phyloP scores from a whole-genome alignment of 1,140 invertebrate genomes.

The Drosophila busckii region DNA sequence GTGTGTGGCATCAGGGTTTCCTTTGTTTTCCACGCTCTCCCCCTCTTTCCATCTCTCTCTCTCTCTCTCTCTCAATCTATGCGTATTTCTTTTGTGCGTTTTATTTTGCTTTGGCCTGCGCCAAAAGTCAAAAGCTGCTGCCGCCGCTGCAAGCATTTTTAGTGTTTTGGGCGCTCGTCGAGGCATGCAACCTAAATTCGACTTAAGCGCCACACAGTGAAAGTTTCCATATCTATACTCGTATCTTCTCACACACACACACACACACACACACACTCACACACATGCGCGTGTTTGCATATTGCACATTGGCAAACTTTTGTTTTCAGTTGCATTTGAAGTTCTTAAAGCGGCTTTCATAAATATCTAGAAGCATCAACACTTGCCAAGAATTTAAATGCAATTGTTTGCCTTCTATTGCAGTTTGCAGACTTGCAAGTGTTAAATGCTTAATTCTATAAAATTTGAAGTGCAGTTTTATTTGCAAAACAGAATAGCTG shows the following conservation, averaged over 20 bases:
- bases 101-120: slow-evolving; percentile 10
- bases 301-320: slow-evolving; percentile 18
- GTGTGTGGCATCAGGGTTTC: slow-evolving; percentile 23
- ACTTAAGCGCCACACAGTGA: slow-evolving; percentile 25
- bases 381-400: no score
- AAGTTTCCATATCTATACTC: slow-evolving; percentile 20
- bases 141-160: slow-evolving; percentile 22
- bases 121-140: slow-evolving; percentile 35
- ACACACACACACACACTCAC: background rate
- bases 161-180: background rate
- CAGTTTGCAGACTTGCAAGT: no score
- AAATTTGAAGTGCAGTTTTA: no score
- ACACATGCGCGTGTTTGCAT: background rate
- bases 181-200: slow-evolving; percentile 47
- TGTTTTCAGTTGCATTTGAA: slow-evolving; percentile 26
- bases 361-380: no score
- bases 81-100: slow-evolving; percentile 14
- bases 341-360: no score
- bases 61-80: background rate
- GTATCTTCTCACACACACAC: background rate
- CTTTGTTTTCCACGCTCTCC: slow-evolving; percentile 8
- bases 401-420: no score
- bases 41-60: background rate
- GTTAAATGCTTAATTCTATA: no score
- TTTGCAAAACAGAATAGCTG: no score